These are phyloP conservation scores for Clarias platycephalus DNA, from an alignment of 2,797 vertebrate species.

Conservation along the genomic window DNA sequence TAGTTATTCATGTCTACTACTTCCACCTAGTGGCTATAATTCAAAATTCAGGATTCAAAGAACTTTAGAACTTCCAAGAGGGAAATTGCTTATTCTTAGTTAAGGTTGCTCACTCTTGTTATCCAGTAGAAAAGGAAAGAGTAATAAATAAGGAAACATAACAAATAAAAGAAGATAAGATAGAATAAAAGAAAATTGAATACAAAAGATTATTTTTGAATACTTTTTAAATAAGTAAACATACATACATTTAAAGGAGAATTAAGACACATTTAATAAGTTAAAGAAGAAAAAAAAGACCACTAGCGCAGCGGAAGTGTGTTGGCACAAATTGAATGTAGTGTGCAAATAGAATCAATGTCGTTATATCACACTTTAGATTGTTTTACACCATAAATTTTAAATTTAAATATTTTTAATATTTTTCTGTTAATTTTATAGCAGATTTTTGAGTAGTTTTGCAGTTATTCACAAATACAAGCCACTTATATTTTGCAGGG, in stretches of 20 bases:
- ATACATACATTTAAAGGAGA: neutral
- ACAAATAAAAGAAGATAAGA: neutral
- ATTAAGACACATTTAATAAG: neutral
- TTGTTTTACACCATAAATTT: neutral
- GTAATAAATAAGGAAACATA: neutral
- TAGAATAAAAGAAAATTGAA: too few relatives aligned
- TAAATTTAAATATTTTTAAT: too few relatives aligned
- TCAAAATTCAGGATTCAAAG: too few relatives aligned
- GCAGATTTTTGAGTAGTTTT: too few relatives aligned
- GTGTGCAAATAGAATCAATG: neutral
- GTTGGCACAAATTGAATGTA: neutral
- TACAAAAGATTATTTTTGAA: neutral
- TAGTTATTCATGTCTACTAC: too few relatives aligned
- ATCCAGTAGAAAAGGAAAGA: neutral
- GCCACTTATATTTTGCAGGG: neutral
- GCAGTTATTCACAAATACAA: neutral
- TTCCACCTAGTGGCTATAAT: neutral
- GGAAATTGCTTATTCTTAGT: too few relatives aligned
- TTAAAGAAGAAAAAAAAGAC: neutral
- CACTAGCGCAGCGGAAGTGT: neutral
- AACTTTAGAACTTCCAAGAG: too few relatives aligned
- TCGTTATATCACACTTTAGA: too few relatives aligned
- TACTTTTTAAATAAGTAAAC: too few relatives aligned
- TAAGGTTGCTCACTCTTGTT: too few relatives aligned
- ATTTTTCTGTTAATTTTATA: too few relatives aligned